phyloP scores from a whole-genome alignment of 2,888 invertebrate species.

The Trichogramma evanescens region DNA sequence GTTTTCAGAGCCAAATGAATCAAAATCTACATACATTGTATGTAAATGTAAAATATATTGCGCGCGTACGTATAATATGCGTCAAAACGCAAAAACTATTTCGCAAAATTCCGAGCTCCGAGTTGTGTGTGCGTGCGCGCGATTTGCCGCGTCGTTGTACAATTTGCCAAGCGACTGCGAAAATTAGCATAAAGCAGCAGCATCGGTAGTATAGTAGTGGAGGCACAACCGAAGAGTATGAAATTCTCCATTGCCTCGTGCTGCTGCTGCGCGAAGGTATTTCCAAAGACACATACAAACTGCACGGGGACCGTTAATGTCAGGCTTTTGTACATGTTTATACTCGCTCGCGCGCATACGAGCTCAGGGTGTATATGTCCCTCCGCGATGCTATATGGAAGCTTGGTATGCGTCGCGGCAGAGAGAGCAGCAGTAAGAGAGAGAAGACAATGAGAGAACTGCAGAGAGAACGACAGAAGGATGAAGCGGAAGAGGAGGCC shows the following conservation, averaged over 20 bases:
- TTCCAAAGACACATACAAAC: constrained; percentile 15
- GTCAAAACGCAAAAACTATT: background rate
- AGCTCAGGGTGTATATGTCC: background rate
- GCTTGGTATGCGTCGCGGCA: constrained; percentile 20
- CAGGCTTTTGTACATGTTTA: constrained; percentile 19
- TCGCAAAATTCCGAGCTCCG: background rate
- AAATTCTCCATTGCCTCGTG: constrained; percentile 1
- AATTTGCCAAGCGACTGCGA: background rate
- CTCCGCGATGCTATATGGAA: background rate
- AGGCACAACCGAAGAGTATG: constrained; percentile 11
- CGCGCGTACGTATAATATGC: background rate
- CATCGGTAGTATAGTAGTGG: constrained; percentile 5
- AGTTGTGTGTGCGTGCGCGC: background rate
- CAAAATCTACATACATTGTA: background rate
- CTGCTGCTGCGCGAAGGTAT: constrained; percentile 8
- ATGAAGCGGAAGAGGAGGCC: too few species aligned
- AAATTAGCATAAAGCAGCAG: constrained; percentile 15
- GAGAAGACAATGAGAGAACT: background rate
- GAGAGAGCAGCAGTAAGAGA: background rate
- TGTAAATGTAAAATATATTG: background rate
- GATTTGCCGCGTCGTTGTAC: too few species aligned
- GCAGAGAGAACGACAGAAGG: constrained; percentile 14
- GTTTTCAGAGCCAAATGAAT: background rate
- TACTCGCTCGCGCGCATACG: constrained; percentile 8
- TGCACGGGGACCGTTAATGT: constrained; percentile 17